These are phyloP conservation scores for Chouioia cunea DNA, from an alignment of 2,888 invertebrate species.

Conservation along the genomic window DNA sequence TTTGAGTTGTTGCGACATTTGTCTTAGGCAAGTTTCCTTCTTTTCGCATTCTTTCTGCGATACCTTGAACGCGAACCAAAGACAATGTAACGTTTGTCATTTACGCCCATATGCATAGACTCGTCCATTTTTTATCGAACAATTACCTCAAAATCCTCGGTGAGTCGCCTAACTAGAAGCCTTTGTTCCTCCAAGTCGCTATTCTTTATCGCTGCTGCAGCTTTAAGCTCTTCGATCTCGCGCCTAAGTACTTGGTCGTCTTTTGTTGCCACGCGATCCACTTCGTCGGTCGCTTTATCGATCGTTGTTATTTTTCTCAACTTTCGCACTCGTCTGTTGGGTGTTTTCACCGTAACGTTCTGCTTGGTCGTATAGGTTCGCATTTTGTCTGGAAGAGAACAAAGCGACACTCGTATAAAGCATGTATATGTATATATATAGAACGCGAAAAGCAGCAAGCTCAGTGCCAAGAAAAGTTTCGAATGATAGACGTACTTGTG, in stretches of 20 bases:
- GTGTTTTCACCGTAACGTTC: conserved; percentile 15
- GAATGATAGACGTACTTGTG: background rate
- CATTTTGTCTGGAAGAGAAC: conserved; percentile 16
- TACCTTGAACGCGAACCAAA: conserved; percentile 44
- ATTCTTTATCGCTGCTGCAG: conserved; percentile 50
- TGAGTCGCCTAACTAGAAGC: conserved; percentile 53
- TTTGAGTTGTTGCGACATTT: conserved; percentile 52
- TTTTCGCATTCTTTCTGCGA: conserved; percentile 51
- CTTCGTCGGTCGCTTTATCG: conserved; percentile 24
- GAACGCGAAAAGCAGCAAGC: background rate
- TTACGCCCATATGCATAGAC: too few relatives aligned
- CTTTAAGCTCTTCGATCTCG: conserved; percentile 54
- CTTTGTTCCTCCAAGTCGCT: conserved; percentile 56
- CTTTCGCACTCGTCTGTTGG: conserved; percentile 18
- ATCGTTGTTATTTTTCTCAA: conserved; percentile 9
- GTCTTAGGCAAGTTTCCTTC: conserved; percentile 22
- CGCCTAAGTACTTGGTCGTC: conserved; percentile 13
- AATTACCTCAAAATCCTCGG: conserved; percentile 57
- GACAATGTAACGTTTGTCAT: too few relatives aligned
- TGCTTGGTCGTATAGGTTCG: conserved; percentile 14
- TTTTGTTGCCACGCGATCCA: conserved; percentile 14
- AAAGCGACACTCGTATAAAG: background rate
- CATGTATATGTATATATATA: background rate
- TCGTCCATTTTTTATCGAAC: too few relatives aligned
- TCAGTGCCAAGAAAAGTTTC: background rate